A percentile compares a stretch with the other conserved stretches of the same genome.
phyloP scores from a whole-genome alignment of 2,797 vertebrate genomes.

The Chelidonichthys spinosus region DNA sequence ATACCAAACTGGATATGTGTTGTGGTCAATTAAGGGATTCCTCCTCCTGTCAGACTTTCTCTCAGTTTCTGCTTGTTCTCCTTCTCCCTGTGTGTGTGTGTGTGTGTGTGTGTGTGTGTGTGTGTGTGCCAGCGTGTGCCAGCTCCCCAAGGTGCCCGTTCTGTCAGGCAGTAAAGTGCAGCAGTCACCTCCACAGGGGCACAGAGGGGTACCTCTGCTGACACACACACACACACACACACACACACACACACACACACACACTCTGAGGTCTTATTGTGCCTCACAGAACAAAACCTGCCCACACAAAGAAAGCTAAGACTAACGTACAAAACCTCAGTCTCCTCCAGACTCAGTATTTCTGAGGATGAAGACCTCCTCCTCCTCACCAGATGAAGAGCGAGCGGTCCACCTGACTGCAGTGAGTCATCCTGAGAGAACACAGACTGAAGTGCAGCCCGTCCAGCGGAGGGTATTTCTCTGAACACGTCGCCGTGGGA shows the following conservation, averaged over 20 bases:
- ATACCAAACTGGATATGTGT: background rate
- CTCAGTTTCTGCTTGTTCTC: background rate
- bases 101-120: slow-evolving; percentile 31
- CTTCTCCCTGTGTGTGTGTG: slow-evolving; percentile 31
- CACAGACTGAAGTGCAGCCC: slow-evolving; percentile 9
- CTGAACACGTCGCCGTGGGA: slow-evolving; percentile 22
- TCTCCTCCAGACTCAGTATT: no score
- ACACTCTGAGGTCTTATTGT: slow-evolving; percentile 1
- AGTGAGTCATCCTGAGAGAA: slow-evolving; percentile 35
- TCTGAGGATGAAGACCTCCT: no score
- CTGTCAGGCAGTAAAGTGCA: slow-evolving; percentile 77
- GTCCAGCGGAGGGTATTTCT: slow-evolving; percentile 17
- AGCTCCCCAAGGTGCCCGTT: slow-evolving; percentile 83
- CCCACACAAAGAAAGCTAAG: no score
- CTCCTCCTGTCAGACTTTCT: slow-evolving; percentile 4
- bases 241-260: slow-evolving; percentile 56
- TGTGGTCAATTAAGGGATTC: slow-evolving; percentile 49
- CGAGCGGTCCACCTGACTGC: no score
- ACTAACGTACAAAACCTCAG: no score
- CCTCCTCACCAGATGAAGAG: no score
- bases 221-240: slow-evolving; percentile 58
- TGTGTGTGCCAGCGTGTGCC: slow-evolving; percentile 47
- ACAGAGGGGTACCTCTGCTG: slow-evolving; percentile 66
- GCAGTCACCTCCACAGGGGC: slow-evolving; percentile 79
- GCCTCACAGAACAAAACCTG: no score